Conservation (phyloP, 2,113 vertebrate genomes). For the Eretmochelys imbricata region DNA sequence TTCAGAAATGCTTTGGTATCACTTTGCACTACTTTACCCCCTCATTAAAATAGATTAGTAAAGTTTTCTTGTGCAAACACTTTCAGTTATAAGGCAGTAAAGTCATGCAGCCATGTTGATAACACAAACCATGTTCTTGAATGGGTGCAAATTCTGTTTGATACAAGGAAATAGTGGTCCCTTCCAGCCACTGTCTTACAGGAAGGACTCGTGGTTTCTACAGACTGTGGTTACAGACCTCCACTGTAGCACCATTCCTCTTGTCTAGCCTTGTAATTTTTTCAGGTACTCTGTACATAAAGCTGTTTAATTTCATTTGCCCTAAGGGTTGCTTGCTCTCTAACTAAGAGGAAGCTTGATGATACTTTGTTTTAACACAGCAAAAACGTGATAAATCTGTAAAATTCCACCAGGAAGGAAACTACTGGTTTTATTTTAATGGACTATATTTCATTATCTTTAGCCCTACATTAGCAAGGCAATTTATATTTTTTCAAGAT, state of each 20-base stretch:
- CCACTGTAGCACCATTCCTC: constrained; percentile 32
- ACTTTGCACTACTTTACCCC: background rate
- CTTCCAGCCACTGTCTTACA: background rate
- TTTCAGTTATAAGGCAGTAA: background rate
- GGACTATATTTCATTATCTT: constrained; percentile 57
- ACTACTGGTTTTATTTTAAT: constrained; percentile 48
- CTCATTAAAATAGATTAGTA: background rate
- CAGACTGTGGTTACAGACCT: constrained; percentile 43
- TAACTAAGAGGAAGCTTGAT: constrained; percentile 65
- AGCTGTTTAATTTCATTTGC: constrained; percentile 62
- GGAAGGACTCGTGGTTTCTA: background rate
- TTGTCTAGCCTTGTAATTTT: constrained; percentile 54
- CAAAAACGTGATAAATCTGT: constrained; percentile 48
- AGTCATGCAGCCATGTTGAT: background rate
- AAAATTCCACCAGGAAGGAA: constrained; percentile 51
- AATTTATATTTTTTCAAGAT: constrained; percentile 21
- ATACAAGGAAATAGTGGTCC: background rate
- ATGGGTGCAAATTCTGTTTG: background rate
- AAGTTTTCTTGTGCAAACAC: background rate
- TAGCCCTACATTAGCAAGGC: constrained; percentile 4
- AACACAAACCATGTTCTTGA: background rate
- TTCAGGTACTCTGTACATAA: constrained; percentile 50
- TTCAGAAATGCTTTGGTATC: background rate
- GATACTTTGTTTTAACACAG: constrained; percentile 52
- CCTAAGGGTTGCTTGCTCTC: constrained; percentile 57